Evolutionary conservation across 2,113 vertebrate species (phyloP), one percentile per base, ranked within the genome.

Genomic region (Grallaria varia): DNA sequence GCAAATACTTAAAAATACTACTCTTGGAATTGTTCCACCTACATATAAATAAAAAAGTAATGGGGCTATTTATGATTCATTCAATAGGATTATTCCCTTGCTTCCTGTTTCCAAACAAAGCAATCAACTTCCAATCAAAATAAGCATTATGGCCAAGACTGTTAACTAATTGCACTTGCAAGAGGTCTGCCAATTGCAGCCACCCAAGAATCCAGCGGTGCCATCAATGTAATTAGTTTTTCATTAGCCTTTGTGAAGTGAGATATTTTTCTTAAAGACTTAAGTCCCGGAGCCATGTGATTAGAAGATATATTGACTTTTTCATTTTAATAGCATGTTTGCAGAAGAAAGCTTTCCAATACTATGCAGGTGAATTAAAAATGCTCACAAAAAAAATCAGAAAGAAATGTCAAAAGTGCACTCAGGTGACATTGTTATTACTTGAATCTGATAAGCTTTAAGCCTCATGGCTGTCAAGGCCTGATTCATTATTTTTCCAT

Each of bases 1-100:
- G 82, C 49, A 90, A 84, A 72, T 76, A 78, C 22, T 81, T 84
- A 40, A 92, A 91, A 93, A 86, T 67, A 52, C 42, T 83, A 35
- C 72, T 87, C 60, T 75, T 81, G 60, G 79, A 89, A 87, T 9
- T 60, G 33, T 75, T 84, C 52, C 64, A 63, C 19, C 52, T 60
- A 87, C 33, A 55, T 66, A 45, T 17, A 62, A 84, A 90, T 60
- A n/a, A 44, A 64, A 91, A 62, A 35, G 82, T 80, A 63, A 30
- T 2, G 31, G 49, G 31, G 47, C 58, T 95, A 81, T 68, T 84
- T 94, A 84, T 64, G 62, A 78, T 72, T 72, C 28, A 84, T 89
- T 94, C 39, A 75, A 64, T 33, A 81, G 80, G 76, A 94, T 90
- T 94, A 96, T 84, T 92, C n/a, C 90, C 28, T 95, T 94, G 68